Evolutionary conservation across 2,888 invertebrate genomes (phyloP), one percentile per base, ranked within the genome.

Genomic region (Apamea monoglypha): DNA sequence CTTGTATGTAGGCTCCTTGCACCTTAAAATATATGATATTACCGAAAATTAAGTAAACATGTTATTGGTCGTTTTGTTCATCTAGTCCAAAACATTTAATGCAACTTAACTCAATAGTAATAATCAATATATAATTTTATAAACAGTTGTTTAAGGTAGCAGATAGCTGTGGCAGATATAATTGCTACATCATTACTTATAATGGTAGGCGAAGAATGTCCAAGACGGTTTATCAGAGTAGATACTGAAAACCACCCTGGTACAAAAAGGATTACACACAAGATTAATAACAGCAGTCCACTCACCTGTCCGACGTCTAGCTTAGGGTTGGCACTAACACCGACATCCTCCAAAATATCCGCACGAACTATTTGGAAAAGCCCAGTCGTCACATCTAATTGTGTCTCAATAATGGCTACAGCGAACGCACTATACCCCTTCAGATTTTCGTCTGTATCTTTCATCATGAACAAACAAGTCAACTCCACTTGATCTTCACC

Each of bases 1-100:
- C 98, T 97, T 98, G 98, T 0, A 98, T 91, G 90, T 98, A 98
- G 0, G 98, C 98, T 0, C 98, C 98, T 95, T 98, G 98, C 12
- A 98, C 97, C 97, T 97, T 56, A 14, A 91, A 87, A 73, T 29
- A 16, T 68, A 29, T 32, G 25, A 25, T 3, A 50, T 40, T 25
- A 25, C 6, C 10, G 10, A 75, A 59, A 36, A 21, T 32, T 21
- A 2, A 10, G 2, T 36, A 3, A 71, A 47, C 47, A 47, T 47
- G 18, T 18, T n/a, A 14, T 70, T n/a, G 32, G 4, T 36, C 14
- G 8, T 10, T n/a, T 70, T 47, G 7, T 59, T 14, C 21, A 29
- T 21, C 14, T 47, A 69, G 18, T n/a, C 36, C 36, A 53, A 25
- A 70, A 36, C 25, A 10, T 16, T 36, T 53, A 70, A 16, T 18